Percentiles rank a stretch among this genome's conserved stretches.
phyloP scores from a whole-genome alignment of 2,888 invertebrate species.

The Megamerina dolium region DNA sequence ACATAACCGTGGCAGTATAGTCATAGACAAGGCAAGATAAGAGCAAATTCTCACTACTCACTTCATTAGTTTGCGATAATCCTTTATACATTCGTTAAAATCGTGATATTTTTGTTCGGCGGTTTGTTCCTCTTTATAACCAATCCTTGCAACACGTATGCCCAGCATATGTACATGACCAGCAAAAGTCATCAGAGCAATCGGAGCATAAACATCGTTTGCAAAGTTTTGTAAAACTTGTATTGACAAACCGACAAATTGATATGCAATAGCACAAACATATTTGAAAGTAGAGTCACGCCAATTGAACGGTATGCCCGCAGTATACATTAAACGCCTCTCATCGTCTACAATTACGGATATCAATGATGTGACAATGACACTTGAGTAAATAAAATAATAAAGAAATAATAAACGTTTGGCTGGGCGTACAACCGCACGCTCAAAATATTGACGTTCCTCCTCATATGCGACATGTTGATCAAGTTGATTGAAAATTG shows the following conservation, averaged over 20 bases:
- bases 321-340: constrained; percentile 21
- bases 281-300: constrained; percentile 10
- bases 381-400: too few species aligned
- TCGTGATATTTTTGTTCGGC: constrained; percentile 14
- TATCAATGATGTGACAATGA: constrained; percentile 1
- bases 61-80: constrained; percentile 21
- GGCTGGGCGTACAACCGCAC: background rate
- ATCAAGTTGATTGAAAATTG: constrained; percentile 13
- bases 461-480: constrained; percentile 7
- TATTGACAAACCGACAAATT: constrained; percentile 17
- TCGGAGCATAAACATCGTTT: constrained; percentile 19
- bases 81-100: constrained; percentile 21
- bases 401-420: too few species aligned
- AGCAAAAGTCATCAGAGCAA: constrained; percentile 16
- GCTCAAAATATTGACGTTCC: constrained; percentile 14
- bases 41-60: constrained; percentile 8
- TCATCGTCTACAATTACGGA: constrained; percentile 12
- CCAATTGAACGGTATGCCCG: constrained; percentile 23
- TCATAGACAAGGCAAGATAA: too few species aligned
- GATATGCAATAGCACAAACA: constrained; percentile 16
- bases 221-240: constrained; percentile 20
- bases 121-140: constrained; percentile 10
- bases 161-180: constrained; percentile 22
- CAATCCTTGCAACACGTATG: constrained; percentile 22
- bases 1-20: background rate